These are phyloP conservation scores for Cyphomyrus plagiostoma DNA, from an alignment of 2,113 vertebrate genomes.

Conservation along the genomic window DNA sequence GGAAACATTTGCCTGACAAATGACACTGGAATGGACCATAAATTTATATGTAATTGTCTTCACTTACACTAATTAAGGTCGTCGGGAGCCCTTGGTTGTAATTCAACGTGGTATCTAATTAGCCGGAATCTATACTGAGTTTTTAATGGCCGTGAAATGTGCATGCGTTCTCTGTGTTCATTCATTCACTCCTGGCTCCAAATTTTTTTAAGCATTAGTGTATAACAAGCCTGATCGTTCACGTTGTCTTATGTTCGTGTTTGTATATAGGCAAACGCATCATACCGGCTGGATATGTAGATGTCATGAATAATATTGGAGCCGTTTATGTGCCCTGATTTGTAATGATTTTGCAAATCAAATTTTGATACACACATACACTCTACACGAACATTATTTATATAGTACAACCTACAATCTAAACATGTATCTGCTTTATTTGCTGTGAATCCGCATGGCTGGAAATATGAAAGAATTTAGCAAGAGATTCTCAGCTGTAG, in stretches of 20 bases:
- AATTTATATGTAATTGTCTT: not conserved
- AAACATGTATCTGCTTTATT: not conserved
- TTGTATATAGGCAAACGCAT: not conserved
- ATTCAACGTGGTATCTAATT: not conserved
- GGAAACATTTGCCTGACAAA: not conserved
- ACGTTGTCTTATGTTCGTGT: not conserved
- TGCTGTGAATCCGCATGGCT: not conserved
- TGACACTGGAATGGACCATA: not conserved
- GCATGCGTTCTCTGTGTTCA: not conserved
- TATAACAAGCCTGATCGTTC: not conserved
- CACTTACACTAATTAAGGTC: constrained; percentile 5
- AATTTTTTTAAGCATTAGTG: not conserved
- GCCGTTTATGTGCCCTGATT: not conserved
- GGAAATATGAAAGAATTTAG: constrained; percentile 23
- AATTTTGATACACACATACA: not conserved
- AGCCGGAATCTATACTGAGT: not conserved
- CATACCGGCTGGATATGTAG: not conserved
- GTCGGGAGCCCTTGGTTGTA: not conserved
- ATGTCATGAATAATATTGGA: not conserved
- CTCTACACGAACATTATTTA: not conserved
- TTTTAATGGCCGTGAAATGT: not conserved
- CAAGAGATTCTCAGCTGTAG: not conserved
- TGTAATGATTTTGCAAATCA: too few species aligned
- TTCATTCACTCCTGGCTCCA: not conserved
- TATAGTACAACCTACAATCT: not conserved